Evolutionary conservation across 2,888 invertebrate species (phyloP).

Genomic region (Drosophila kokeensis): DNA sequence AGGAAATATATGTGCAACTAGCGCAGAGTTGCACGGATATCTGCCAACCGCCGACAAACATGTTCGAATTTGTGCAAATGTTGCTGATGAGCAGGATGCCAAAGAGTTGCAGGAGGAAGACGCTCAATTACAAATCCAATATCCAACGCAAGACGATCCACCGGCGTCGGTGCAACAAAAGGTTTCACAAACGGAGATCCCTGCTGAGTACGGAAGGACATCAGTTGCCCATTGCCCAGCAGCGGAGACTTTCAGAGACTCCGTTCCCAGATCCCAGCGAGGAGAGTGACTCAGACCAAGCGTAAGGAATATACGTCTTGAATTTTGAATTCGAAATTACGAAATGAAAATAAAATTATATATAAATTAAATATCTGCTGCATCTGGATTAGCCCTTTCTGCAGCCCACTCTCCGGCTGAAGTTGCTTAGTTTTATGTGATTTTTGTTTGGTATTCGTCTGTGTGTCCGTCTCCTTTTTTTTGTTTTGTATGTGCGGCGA

Average conservation of each 20-base stretch:
- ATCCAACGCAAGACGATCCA: background rate
- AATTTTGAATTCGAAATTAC: background rate
- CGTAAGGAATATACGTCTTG: background rate
- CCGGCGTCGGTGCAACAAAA: background rate
- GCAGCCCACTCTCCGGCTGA: conserved; percentile 3
- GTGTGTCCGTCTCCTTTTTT: background rate
- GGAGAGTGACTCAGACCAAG: background rate
- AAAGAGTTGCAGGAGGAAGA: background rate
- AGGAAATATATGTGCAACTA: background rate
- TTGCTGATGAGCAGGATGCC: background rate
- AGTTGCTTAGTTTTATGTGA: conserved; percentile 22
- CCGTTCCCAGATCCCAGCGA: background rate
- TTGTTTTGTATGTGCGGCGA: conserved; percentile 55
- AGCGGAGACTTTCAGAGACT: background rate
- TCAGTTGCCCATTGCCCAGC: background rate
- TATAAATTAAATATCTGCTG: no score
- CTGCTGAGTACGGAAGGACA: background rate
- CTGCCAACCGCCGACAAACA: background rate
- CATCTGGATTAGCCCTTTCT: conserved; percentile 62
- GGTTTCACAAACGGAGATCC: background rate
- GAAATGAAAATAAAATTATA: background rate
- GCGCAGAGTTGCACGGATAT: background rate
- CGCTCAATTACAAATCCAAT: no score
- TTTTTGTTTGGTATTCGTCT: conserved; percentile 11
- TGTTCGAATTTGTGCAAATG: no score